A percentile compares a stretch with the other conserved stretches of the same genome.
Conservation (phyloP, 2,113 vertebrate genomes). For the Python bivittatus region DNA sequence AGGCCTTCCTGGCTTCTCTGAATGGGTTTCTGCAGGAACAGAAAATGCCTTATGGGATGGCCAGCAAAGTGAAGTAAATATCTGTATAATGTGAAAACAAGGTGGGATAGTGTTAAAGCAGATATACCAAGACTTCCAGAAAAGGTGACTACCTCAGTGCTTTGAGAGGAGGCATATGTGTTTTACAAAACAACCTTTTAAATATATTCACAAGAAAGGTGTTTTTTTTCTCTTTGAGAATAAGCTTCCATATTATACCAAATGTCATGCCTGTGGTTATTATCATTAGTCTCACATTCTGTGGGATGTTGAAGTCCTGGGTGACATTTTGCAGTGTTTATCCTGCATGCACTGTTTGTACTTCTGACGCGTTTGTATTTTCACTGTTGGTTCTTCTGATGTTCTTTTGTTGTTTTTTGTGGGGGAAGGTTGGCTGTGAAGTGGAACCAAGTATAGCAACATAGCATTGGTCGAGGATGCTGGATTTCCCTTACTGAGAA, state of each 20-base stretch:
- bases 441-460: neutral
- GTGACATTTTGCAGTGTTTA: slow-evolving; percentile 27
- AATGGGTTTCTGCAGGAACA: neutral
- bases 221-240: neutral
- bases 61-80: neutral
- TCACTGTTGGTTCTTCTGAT: neutral
- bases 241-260: neutral
- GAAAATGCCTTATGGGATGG: neutral
- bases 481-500: neutral
- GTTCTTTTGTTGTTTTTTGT: neutral
- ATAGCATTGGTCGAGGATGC: neutral
- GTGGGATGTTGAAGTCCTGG: neutral
- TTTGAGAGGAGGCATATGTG: neutral
- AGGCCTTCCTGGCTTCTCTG: neutral
- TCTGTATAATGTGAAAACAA: neutral
- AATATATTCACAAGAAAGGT: neutral
- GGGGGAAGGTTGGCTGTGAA: slow-evolving; percentile 4
- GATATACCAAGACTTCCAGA: neutral
- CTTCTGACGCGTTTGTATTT: neutral
- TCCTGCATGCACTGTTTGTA: slow-evolving; percentile 15
- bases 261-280: slow-evolving; percentile 1
- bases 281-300: neutral
- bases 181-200: neutral
- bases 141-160: neutral
- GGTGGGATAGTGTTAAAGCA: neutral